These are phyloP conservation scores for Gopherus flavomarginatus DNA, from an alignment of 2,113 vertebrate genomes.

Conservation along the genomic window DNA sequence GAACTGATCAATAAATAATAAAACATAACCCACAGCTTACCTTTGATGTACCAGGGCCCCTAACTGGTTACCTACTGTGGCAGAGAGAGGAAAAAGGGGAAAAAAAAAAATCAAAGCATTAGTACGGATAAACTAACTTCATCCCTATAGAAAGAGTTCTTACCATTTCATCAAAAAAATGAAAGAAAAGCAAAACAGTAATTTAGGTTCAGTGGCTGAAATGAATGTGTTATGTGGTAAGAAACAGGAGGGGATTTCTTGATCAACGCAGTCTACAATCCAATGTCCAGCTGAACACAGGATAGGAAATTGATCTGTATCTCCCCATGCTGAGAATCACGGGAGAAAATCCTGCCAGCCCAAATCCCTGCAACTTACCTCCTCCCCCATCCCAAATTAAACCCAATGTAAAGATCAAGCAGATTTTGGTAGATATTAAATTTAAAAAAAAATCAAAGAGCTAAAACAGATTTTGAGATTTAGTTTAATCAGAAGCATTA, in stretches of 20 bases:
- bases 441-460: constrained; percentile 11
- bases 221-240: constrained; percentile 78
- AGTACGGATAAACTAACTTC: constrained; percentile 86
- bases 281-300: constrained; percentile 86
- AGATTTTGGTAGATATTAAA: constrained; percentile 7
- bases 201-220: constrained; percentile 82
- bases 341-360: constrained; percentile 75
- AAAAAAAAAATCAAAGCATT: constrained; percentile 83
- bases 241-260: constrained; percentile 82
- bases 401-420: constrained; percentile 28
- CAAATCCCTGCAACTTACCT: constrained; percentile 72
- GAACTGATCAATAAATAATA: constrained; percentile 90
- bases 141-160: constrained; percentile 77
- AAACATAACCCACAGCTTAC: constrained; percentile 91
- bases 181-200: constrained; percentile 76
- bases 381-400: constrained; percentile 65
- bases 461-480: constrained; percentile 54
- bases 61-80: constrained; percentile 96
- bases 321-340: constrained; percentile 80
- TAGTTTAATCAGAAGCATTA: constrained; percentile 27
- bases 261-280: constrained; percentile 78
- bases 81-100: constrained; percentile 75
- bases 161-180: constrained; percentile 69
- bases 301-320: constrained; percentile 81
- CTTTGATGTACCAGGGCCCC: constrained; percentile 99